Evolutionary conservation across 2,888 invertebrate species (phyloP), one percentile per base, ranked within the genome.

Genomic region (Drosophila anceps): DNA sequence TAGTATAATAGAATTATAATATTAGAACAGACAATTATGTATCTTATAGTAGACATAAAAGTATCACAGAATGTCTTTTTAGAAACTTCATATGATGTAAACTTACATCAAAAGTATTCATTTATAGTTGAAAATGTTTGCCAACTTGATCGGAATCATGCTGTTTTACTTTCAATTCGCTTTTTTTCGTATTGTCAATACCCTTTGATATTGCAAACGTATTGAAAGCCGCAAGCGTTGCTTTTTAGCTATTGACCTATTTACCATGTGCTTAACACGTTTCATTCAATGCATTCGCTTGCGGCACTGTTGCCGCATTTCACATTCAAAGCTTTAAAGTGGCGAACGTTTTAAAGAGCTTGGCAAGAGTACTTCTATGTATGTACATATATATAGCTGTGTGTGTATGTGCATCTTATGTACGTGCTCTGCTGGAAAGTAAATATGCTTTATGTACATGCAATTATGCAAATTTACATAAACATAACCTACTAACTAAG

Each of bases 401-500:
- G 15, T 51, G 24, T 33, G n/a, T 27, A 10, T 15, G 13, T 53
- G 27, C 24, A 13, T 48, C 33, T 33, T 53, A 24, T 51, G 51
- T 51, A 51, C 13, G 15, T 54, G 27, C 39, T 27, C 4, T 54
- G 41, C 33, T 53, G 33, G 57, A 60, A 65, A 53, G 64, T 80
- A 69, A 65, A 68, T 70, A 69, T 70, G 64, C 43, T 44, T 67
- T 65, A 69, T 73, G 51, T 77, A 63, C 65, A 75, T 75, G 79
- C 76, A 89, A 90, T 90, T 89, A 86, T 87, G 88, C 82, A 86
- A 86, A 86, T 86, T 84, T 86, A 84, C 70, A 86, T 89, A 90
- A 90, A 87, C 88, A 90, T 86, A 86, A 90, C 90, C 90, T 84
- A 86, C 87, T 89, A 90, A 89, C 90, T 82, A 84, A 84, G 88